Evolutionary conservation across 2,888 invertebrate genomes (phyloP), one percentile per base, ranked within the genome.

Genomic region (Pollenia angustigena): DNA sequence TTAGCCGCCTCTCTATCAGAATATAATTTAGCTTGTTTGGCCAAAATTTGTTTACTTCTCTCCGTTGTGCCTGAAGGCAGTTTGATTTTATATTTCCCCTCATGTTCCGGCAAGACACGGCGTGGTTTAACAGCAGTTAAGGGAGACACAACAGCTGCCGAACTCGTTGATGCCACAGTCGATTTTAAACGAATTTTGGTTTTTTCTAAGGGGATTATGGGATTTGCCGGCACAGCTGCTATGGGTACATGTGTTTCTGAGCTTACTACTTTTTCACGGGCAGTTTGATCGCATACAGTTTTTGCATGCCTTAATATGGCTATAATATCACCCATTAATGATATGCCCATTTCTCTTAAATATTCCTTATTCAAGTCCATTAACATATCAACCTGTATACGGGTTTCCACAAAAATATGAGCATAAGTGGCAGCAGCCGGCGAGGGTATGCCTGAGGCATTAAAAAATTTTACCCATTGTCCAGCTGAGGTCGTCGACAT

Each of bases 331-430:
- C 93, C 95, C 95, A 95, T 97, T 94, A 91, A 95, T 0, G 95
- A 95, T 46, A 98, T 97, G 0, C 97, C 97, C 97, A 98, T 98
- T 87, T 98, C 98, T 79, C 96, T 95, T 2, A 98, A 93, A 91
- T 97, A 97, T 89, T 98, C 97, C 90, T 97, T 97, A 89, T 96
- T 97, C 14, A 98, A 94, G 89, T 98, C 98, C 87, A 96, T 94
- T 75, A 98, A 92, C 98, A 98, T 98, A 89, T 97, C 96, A 88
- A 95, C 95, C 91, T 96, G 96, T 85, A 98, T 98, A 44, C 98
- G 95, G 93, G 98, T 97, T 91, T 97, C 97, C 0, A 96, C 95
- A 92, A 98, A 98, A 9, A 96, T 96, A 32, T 97, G 95, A 0
- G 98, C 97, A 93, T 98, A 98, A 82, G 96, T 96, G 0, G 97